Conservation (phyloP, 2,797 vertebrate genomes). For the Chaunax sp. region DNA sequence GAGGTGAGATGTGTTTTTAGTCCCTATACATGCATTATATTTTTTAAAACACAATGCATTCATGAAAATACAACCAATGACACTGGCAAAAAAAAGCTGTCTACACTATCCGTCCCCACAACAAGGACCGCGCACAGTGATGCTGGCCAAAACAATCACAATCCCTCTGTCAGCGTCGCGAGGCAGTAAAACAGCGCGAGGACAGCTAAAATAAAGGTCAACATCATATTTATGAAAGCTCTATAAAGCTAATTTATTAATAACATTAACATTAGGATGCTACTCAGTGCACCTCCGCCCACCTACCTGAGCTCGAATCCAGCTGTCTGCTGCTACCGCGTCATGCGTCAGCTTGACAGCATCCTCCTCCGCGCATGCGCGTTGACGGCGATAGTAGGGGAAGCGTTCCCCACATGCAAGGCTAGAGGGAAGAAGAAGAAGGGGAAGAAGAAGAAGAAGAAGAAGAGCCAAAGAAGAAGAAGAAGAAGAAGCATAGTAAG, state of each 20-base stretch:
- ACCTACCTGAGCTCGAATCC: conserved; percentile 82
- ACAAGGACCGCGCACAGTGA: conserved; percentile 31
- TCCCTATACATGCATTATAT: not conserved
- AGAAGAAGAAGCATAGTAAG: conserved; percentile 25
- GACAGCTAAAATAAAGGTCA: not conserved
- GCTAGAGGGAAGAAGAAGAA: not conserved
- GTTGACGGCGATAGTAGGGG: conserved; percentile 26
- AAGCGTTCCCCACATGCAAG: not conserved
- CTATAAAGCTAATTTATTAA: conserved; percentile 1
- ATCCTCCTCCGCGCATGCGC: conserved; percentile 72
- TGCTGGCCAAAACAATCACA: conserved; percentile 29
- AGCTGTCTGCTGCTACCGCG: conserved; percentile 71
- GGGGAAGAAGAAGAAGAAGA: not conserved
- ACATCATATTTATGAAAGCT: not conserved
- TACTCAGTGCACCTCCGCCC: conserved; percentile 56
- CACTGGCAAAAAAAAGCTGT: not conserved
- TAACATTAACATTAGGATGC: conserved; percentile 44
- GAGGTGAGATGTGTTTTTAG: not conserved
- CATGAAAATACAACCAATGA: not conserved
- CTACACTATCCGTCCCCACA: not conserved
- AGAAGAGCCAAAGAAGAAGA: not conserved
- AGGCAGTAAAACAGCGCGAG: not conserved
- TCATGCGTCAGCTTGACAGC: conserved; percentile 66
- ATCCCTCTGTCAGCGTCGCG: not conserved
- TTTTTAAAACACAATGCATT: not conserved